These are phyloP conservation scores for Columba janthina DNA, from an alignment of 2,113 vertebrate genomes.

Conservation along the genomic window DNA sequence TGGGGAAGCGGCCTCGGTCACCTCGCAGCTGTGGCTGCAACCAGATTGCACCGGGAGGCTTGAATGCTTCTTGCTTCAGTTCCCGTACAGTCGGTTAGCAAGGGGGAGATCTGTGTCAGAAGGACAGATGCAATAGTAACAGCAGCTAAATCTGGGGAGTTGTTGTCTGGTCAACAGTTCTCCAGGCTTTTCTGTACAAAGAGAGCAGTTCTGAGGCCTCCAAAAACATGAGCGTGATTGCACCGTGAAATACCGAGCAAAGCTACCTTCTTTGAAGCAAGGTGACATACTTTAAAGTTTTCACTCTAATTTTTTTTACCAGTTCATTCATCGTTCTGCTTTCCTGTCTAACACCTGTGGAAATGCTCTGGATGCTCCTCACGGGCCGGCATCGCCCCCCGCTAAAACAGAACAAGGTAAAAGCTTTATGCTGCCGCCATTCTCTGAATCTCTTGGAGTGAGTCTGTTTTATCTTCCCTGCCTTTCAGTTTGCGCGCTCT, in stretches of 20 bases:
- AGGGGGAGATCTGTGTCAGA: not conserved
- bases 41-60: not conserved
- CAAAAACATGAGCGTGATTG: not conserved
- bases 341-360: not conserved
- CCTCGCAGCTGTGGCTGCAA: not conserved
- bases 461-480: slow-evolving; percentile 47
- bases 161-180: not conserved
- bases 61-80: not conserved
- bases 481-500: slow-evolving; percentile 42
- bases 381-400: not conserved
- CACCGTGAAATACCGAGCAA: not conserved
- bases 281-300: not conserved
- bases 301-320: not conserved
- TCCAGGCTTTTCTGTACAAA: not conserved
- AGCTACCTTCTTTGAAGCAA: not conserved
- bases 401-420: slow-evolving; percentile 18
- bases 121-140: not conserved
- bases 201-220: not conserved
- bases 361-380: not conserved
- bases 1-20: not conserved
- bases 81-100: slow-evolving; percentile 2
- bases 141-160: not conserved
- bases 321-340: not conserved
- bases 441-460: slow-evolving; percentile 32
- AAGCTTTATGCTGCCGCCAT: slow-evolving; percentile 29